These are phyloP conservation scores for Proales similis DNA, from an alignment of 1,140 invertebrate species.

Conservation along the genomic window DNA sequence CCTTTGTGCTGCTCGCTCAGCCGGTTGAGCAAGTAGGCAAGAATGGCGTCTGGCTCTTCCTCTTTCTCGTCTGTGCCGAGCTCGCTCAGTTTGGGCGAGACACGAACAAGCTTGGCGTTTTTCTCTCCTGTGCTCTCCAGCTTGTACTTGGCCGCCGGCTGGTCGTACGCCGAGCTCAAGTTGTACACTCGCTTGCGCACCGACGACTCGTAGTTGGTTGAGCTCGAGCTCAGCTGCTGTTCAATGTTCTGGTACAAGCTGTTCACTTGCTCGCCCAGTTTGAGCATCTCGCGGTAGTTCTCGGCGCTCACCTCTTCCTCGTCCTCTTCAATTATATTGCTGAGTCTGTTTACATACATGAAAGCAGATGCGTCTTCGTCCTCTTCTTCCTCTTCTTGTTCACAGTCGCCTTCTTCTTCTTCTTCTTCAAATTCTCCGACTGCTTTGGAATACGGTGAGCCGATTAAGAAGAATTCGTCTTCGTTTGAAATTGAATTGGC, in stretches of 20 bases:
- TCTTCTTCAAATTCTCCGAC: not conserved
- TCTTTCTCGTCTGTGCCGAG: not conserved
- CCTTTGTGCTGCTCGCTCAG: constrained; percentile 25
- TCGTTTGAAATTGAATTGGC: not conserved
- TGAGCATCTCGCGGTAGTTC: constrained; percentile 12
- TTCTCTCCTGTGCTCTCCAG: too few species aligned
- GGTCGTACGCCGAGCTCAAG: constrained; percentile 6
- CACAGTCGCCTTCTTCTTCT: not conserved
- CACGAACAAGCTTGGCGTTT: not conserved
- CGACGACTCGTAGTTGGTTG: not conserved
- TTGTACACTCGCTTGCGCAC: constrained; percentile 31
- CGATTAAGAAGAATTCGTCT: constrained; percentile 30
- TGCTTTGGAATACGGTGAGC: not conserved
- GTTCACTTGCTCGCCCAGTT: constrained; percentile 7
- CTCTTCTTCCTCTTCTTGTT: not conserved
- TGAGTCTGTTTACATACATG: constrained; percentile 7
- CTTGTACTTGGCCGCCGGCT: not conserved
- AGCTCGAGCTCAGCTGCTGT: not conserved
- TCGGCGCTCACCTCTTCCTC: not conserved
- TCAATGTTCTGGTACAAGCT: constrained; percentile 13
- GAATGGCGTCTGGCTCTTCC: constrained; percentile 22
- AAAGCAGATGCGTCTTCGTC: too few species aligned
- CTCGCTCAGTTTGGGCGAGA: not conserved
- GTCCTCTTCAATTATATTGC: constrained; percentile 35
- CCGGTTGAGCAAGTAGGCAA: constrained; percentile 12